phyloP scores from a whole-genome alignment of 2,888 invertebrate genomes.

The Phoenoteleia sp. region DNA sequence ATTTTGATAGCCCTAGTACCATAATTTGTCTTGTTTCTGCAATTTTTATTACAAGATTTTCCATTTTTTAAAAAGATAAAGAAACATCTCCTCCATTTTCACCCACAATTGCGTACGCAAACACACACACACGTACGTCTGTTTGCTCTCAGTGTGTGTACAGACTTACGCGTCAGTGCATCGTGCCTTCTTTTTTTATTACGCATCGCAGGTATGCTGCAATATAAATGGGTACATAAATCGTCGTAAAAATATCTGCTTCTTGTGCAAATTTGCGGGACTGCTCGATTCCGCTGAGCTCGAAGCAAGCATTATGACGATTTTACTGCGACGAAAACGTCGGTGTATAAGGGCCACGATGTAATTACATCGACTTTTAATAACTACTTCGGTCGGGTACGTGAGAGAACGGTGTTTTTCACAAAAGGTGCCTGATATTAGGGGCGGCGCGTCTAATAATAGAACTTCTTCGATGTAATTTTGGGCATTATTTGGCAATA shows the following conservation, averaged over 20 bases:
- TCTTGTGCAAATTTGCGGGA: slow-evolving; percentile 39
- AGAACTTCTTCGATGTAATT: no score
- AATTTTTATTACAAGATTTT: no score
- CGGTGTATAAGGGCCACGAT: background rate
- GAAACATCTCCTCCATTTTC: background rate
- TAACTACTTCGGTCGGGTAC: background rate
- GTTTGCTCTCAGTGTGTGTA: slow-evolving; percentile 35
- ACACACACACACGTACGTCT: slow-evolving; percentile 22
- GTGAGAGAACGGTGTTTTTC: no score
- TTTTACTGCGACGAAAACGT: slow-evolving; percentile 19
- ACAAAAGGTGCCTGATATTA: no score
- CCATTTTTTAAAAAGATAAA: background rate
- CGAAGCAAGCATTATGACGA: background rate
- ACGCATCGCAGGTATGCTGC: slow-evolving; percentile 26
- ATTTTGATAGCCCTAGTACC: no score
- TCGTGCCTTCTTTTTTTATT: slow-evolving; percentile 31
- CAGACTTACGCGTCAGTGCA: slow-evolving; percentile 43
- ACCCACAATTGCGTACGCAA: slow-evolving; percentile 29
- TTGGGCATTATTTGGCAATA: no score
- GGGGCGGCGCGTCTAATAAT: no score
- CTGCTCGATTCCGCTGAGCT: background rate
- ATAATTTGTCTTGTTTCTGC: no score
- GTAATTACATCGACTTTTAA: background rate
- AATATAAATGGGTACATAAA: slow-evolving; percentile 52
- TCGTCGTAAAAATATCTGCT: slow-evolving; percentile 45